Evolutionary conservation across 2,888 invertebrate genomes (phyloP).

Genomic region (Mesorhabditis spiculigera): DNA sequence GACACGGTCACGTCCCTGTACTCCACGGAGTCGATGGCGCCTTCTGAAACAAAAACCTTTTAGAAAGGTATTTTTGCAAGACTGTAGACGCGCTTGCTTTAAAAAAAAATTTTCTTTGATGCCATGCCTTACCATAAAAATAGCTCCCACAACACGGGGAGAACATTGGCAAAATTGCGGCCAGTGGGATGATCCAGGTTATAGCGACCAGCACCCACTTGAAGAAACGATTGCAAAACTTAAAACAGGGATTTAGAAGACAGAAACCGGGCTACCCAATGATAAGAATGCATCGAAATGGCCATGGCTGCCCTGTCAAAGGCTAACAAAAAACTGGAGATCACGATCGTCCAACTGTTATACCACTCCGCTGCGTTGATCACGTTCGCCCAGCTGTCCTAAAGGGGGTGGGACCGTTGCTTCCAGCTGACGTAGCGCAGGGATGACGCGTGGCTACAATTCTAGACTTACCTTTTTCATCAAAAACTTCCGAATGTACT

Average conservation of each 20-base stretch:
- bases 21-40: neutral
- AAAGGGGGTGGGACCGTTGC: too few species aligned
- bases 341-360: conserved; percentile 14
- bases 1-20: neutral
- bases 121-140: conserved; percentile 10
- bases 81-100: neutral
- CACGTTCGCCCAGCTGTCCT: conserved; percentile 12
- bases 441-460: too few species aligned
- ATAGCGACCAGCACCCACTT: conserved; percentile 13
- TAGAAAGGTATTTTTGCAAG: neutral
- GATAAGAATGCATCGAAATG: conserved; percentile 10
- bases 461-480: neutral
- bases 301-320: conserved; percentile 17
- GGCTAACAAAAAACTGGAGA: conserved; percentile 15
- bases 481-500: neutral
- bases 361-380: conserved; percentile 19
- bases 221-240: conserved; percentile 20
- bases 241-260: neutral
- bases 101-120: neutral
- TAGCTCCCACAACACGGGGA: conserved; percentile 15
- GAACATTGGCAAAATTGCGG: conserved; percentile 16
- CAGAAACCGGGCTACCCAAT: conserved; percentile 12
- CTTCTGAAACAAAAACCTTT: neutral
- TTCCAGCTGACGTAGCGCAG: too few species aligned
- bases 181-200: conserved; percentile 16